Percentiles rank a stretch among this genome's conserved stretches.
These are phyloP conservation scores for Diorhabda elongata DNA, from an alignment of 1,140 invertebrate species.

Conservation along the genomic window DNA sequence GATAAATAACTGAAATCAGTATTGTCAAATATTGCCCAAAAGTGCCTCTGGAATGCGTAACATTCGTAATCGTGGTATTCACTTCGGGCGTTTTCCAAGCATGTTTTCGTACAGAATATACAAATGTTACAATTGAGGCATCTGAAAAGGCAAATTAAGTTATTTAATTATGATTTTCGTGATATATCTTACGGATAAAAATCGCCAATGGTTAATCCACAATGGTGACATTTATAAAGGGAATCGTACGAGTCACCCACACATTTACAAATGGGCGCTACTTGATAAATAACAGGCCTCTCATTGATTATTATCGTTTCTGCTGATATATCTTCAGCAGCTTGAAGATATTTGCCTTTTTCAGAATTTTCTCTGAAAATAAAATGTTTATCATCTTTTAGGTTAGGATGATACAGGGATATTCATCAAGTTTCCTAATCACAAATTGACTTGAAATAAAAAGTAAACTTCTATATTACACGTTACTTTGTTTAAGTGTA, in stretches of 20 bases:
- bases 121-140: conserved; percentile 24
- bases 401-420: no score
- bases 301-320: conserved; percentile 23
- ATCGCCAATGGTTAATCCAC: conserved; percentile 13
- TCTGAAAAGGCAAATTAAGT: conserved; percentile 14
- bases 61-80: conserved; percentile 25
- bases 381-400: no score
- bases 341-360: conserved; percentile 21
- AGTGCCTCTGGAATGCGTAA: conserved; percentile 29
- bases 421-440: no score
- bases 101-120: conserved; percentile 20
- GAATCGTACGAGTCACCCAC: not conserved
- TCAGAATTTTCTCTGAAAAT: conserved; percentile 9
- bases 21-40: conserved; percentile 20
- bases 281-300: conserved; percentile 22
- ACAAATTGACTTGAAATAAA: no score
- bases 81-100: conserved; percentile 11
- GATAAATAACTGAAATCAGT: conserved; percentile 24
- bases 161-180: not conserved
- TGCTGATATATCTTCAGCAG: conserved; percentile 8
- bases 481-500: no score
- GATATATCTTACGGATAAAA: conserved; percentile 16
- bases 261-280: conserved; percentile 21
- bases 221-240: conserved; percentile 26
- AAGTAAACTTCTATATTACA: no score